Evolutionary conservation across 2,888 invertebrate genomes (phyloP).

Genomic region (Caenorhabditis parvicauda): DNA sequence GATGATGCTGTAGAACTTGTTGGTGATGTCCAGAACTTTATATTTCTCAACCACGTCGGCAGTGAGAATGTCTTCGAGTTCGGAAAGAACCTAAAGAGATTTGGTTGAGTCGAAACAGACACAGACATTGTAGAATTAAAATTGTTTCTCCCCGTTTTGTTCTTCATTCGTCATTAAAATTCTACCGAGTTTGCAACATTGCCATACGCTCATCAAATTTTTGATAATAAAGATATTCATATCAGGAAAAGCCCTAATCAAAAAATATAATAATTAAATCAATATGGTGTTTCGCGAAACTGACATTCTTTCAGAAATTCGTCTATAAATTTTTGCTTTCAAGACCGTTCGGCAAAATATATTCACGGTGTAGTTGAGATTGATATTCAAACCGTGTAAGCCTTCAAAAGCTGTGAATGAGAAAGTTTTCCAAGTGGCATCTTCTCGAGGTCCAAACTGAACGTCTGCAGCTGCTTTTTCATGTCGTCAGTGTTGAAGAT

Average conservation of each 20-base stretch:
- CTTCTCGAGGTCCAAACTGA: constrained; percentile 93
- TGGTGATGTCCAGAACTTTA: constrained; percentile 19
- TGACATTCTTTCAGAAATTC: too few species aligned
- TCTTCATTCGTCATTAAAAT: too few species aligned
- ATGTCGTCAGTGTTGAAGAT: constrained; percentile 88
- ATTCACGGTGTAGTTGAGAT: too few species aligned
- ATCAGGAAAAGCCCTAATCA: too few species aligned
- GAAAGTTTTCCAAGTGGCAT: constrained; percentile 97
- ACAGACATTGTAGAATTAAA: not conserved
- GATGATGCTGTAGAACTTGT: constrained; percentile 82
- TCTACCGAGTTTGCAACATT: too few species aligned
- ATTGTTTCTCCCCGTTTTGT: not conserved
- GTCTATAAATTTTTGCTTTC: too few species aligned
- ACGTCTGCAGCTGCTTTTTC: constrained; percentile 88
- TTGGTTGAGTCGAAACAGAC: not conserved
- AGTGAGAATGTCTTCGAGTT: constrained; percentile 15
- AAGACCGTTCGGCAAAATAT: too few species aligned
- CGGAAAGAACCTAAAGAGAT: constrained; percentile 13
- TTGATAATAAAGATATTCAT: too few species aligned
- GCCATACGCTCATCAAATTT: too few species aligned
- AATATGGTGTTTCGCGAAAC: too few species aligned
- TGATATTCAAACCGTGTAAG: constrained; percentile 79
- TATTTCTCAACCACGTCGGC: not conserved
- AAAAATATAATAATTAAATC: too few species aligned
- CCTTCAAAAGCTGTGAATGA: constrained; percentile 81